Percentiles rank a stretch among this genome's conserved stretches.
Evolutionary conservation across 2,113 vertebrate genomes (phyloP).

Genomic region (Periophthalmodon schlosseri): DNA sequence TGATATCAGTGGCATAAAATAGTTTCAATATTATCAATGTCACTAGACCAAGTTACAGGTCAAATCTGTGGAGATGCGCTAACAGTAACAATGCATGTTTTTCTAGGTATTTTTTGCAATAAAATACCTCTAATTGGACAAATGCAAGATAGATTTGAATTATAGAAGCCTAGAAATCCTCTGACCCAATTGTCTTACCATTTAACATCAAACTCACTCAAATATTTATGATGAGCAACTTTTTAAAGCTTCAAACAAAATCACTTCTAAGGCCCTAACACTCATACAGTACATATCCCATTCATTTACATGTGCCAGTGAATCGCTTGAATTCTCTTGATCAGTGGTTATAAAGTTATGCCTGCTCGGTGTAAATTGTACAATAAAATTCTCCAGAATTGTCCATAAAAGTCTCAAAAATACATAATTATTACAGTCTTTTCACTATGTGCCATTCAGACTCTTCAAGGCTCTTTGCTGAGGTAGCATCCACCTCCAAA

Average conservation of each 20-base stretch:
- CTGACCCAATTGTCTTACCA: background rate
- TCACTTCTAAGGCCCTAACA: background rate
- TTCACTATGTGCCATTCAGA: conserved; percentile 21
- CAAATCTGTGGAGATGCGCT: no score
- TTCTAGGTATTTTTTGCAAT: no score
- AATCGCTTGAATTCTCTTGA: background rate
- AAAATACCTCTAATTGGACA: background rate
- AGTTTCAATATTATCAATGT: no score
- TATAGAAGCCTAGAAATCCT: background rate
- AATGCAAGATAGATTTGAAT: background rate
- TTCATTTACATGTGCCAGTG: background rate
- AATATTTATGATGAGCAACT: background rate
- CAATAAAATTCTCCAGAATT: conserved; percentile 16
- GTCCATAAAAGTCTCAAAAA: conserved; percentile 14
- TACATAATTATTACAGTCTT: background rate
- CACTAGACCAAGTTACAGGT: no score
- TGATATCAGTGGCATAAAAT: no score
- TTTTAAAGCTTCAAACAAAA: background rate
- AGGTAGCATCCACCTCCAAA: conserved; percentile 36
- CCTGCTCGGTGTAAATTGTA: background rate
- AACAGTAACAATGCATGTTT: no score
- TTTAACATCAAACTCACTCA: background rate
- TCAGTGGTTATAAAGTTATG: conserved; percentile 1
- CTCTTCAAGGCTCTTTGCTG: conserved; percentile 17
- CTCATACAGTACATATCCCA: background rate